phyloP scores from a whole-genome alignment of 2,888 invertebrate species.

The Cephus sareptanus region DNA sequence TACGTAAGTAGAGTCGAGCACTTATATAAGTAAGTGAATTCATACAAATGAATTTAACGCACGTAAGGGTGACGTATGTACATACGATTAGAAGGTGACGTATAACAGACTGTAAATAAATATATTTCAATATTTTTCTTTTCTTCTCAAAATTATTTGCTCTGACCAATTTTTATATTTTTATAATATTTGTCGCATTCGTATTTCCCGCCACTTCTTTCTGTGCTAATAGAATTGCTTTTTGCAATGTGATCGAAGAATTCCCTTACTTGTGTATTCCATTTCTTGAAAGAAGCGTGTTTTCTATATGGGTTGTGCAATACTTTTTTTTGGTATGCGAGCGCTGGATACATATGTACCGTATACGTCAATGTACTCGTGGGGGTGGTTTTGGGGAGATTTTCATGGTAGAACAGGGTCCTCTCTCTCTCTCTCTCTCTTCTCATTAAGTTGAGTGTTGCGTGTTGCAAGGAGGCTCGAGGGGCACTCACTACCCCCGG shows the following conservation, averaged over 20 bases:
- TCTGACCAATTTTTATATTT: neutral
- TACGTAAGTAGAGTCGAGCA: neutral
- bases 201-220: neutral
- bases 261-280: neutral
- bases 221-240: neutral
- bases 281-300: neutral
- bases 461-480: slow-evolving; percentile 59
- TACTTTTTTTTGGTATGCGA: neutral
- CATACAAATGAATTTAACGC: neutral
- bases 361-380: neutral
- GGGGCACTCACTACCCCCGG: slow-evolving; percentile 55
- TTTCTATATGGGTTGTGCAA: neutral
- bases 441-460: slow-evolving; percentile 65
- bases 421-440: slow-evolving; percentile 42
- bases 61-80: neutral
- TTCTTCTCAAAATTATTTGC: neutral
- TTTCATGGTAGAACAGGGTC: neutral
- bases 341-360: neutral
- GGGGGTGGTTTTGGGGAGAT: neutral
- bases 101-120: too few species aligned
- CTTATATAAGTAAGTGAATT: neutral
- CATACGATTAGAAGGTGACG: neutral
- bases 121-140: too few species aligned
- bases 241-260: neutral
- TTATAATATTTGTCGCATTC: neutral